phyloP scores from a whole-genome alignment of 2,113 vertebrate species.

The Orcinus orca region DNA sequence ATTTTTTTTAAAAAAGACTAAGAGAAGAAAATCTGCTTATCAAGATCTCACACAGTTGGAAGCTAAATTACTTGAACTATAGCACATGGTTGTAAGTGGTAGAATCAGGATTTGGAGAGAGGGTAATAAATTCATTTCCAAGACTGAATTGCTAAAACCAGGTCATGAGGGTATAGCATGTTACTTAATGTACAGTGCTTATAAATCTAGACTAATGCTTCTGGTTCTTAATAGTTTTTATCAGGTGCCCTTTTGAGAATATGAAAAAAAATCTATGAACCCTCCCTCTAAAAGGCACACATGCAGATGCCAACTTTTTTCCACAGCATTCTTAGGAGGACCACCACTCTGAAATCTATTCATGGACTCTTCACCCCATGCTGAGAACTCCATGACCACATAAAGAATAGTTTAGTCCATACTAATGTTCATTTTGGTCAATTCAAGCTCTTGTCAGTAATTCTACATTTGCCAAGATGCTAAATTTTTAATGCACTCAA shows the following conservation, averaged over 20 bases:
- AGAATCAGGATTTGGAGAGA: neutral
- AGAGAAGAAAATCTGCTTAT: conserved; percentile 25
- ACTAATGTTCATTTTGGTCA: conserved; percentile 11
- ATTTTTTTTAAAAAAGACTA: neutral
- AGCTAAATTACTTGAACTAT: neutral
- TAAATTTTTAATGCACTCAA: neutral
- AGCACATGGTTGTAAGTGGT: neutral
- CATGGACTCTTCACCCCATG: neutral
- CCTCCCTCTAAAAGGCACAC: neutral
- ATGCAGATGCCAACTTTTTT: neutral
- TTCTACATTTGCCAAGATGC: neutral
- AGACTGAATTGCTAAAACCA: neutral
- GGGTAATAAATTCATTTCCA: neutral
- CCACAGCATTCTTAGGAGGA: neutral
- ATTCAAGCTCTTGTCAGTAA: neutral
- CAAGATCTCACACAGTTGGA: neutral
- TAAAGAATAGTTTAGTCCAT: neutral
- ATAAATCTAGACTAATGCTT: neutral
- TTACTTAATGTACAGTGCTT: neutral
- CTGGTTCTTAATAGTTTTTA: neutral
- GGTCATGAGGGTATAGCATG: neutral
- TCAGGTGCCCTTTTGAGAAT: neutral
- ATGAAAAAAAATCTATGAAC: neutral
- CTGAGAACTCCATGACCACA: neutral
- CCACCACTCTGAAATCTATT: neutral